A percentile compares a stretch with the other conserved stretches of the same genome.
These are phyloP conservation scores for Drosophila takahashii DNA, from an alignment of 1,140 invertebrate species.

Conservation along the genomic window DNA sequence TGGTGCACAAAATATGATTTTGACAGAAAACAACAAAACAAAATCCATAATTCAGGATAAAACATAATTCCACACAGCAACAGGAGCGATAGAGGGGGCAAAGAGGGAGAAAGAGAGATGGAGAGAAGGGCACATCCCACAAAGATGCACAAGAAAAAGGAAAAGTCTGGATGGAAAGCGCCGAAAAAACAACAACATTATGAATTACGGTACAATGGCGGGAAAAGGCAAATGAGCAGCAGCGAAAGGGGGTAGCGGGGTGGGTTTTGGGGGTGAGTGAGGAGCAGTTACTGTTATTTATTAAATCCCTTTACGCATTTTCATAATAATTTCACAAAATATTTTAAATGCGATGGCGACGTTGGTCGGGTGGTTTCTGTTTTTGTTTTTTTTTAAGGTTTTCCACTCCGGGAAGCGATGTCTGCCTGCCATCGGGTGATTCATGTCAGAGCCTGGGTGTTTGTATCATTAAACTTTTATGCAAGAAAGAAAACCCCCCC, in stretches of 20 bases:
- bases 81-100: conserved; percentile 20
- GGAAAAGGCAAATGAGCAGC: conserved; percentile 60
- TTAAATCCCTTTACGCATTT: conserved; percentile 85
- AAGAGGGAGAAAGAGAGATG: not conserved
- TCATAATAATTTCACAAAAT: conserved; percentile 83
- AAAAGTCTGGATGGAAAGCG: conserved; percentile 54
- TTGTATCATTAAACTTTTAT: conserved; percentile 75
- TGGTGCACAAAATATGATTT: conserved; percentile 81
- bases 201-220: conserved; percentile 71
- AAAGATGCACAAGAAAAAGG: conserved; percentile 72
- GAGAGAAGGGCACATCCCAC: conserved; percentile 36
- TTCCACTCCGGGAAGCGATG: conserved; percentile 13
- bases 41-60: conserved; percentile 85
- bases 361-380: conserved; percentile 11
- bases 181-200: conserved; percentile 60
- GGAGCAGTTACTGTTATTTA: conserved; percentile 84
- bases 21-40: conserved; percentile 85
- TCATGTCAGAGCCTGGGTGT: conserved; percentile 62
- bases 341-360: conserved; percentile 73
- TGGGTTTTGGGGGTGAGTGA: conserved; percentile 34
- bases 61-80: conserved; percentile 81
- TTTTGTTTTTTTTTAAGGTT: not conserved
- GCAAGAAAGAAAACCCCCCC: conserved; percentile 39
- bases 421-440: conserved; percentile 66
- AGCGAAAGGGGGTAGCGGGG: conserved; percentile 8